Base-by-base conservation (phyloP, 2,888 invertebrate genomes). In the Nomada ruficornis region DNA sequence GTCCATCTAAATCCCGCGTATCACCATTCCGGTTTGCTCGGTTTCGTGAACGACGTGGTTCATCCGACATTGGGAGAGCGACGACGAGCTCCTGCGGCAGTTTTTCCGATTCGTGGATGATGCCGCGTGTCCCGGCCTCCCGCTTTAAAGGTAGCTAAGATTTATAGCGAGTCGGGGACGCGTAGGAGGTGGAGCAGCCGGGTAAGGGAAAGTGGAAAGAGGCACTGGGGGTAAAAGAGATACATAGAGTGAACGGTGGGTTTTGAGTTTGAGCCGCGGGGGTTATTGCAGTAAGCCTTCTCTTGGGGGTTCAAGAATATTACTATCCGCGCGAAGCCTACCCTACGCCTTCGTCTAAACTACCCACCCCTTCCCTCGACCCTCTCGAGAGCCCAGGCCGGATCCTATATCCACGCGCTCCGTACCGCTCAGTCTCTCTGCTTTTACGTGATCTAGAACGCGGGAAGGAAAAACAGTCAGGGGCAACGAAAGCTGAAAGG, bases 251-350 rank as follows among this genome's bases (percentile, higher is more conserved):
- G 88, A 88, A 86, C 87, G 90, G 87, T 85, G 88, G 91, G 91
- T 92, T 91, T 92, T 87, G 91, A 90, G 92, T 91, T 91, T 90
- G 91, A 92, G 92, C 92, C 91, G 92, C 88, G 91, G 91, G 93
- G 93, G 93, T 93, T 93, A 93, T 93, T 93, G 93, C 93, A 92
- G 92, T 93, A 93, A 93, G 93, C 93, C 93, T 93, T 91, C 93
- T 93, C 93, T 91, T 93, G 93, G 93, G 93, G 93, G 90, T 93
- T 93, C 91, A 92, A 91, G 91, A 93, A 93, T 93, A 93, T 93
- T 93, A 92, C 92, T 90, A 91, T 90, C 90, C 90, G 87, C 84
- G 87, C 86, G 86, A 86, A 86, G 89, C 90, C 88, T 88, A 87
- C 88, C 88, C 89, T 87, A 83, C 87, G 85, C 86, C 84, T 81